Percentiles rank a stretch among this genome's conserved stretches.
phyloP scores from a whole-genome alignment of 2,888 invertebrate species.

The Amaurobius ferox region DNA sequence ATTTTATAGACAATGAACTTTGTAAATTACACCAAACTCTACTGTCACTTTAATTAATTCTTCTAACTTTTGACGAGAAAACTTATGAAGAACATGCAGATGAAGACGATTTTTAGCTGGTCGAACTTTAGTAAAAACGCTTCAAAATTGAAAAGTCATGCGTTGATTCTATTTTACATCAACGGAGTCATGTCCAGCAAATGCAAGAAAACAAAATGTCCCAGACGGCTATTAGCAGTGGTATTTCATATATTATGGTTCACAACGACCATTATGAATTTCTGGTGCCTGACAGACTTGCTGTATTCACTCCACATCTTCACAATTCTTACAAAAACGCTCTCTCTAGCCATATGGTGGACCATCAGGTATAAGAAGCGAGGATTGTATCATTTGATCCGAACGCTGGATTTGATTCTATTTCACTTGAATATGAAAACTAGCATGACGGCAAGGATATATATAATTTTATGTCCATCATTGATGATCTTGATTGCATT shows the following conservation, averaged over 20 bases:
- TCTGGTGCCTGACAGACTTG: constrained; percentile 44
- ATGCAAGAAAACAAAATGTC: background rate
- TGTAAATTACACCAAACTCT: too few relatives aligned
- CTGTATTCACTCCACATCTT: constrained; percentile 49
- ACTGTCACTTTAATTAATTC: too few relatives aligned
- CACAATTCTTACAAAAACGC: constrained; percentile 28
- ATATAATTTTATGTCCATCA: constrained; percentile 12
- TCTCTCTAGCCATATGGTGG: constrained; percentile 45
- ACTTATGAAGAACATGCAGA: too few relatives aligned
- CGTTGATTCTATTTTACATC: constrained; percentile 32
- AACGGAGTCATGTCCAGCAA: constrained; percentile 23
- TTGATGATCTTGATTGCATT: constrained; percentile 22
- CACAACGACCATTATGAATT: constrained; percentile 27
- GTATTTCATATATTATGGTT: constrained; percentile 42
- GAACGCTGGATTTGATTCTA: constrained; percentile 2
- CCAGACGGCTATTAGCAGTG: constrained; percentile 19
- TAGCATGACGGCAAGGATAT: background rate
- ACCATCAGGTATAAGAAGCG: constrained; percentile 18
- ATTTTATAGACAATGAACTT: too few relatives aligned
- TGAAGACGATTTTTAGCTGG: background rate
- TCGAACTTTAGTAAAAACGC: background rate
- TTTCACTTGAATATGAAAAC: background rate
- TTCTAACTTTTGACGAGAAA: too few relatives aligned
- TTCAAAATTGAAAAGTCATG: constrained; percentile 9
- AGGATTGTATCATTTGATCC: constrained; percentile 4